Evolutionary conservation across 2,797 vertebrate species (phyloP).

Genomic region (Poeciliopsis paucimaculata): DNA sequence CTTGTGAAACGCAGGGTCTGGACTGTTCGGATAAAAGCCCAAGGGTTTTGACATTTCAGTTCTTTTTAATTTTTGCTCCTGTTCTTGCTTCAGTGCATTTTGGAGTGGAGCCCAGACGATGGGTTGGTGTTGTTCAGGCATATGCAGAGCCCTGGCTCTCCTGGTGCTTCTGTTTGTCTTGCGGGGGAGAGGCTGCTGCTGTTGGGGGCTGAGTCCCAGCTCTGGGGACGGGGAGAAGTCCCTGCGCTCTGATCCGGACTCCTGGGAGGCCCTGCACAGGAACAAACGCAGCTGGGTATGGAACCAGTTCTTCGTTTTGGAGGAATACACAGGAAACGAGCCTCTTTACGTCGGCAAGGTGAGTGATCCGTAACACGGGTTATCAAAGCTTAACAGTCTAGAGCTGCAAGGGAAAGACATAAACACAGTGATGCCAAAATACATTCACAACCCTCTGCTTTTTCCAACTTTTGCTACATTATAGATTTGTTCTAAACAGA

Average conservation of each 20-base stretch:
- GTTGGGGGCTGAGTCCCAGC: conserved; percentile 71
- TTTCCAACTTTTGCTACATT: not conserved
- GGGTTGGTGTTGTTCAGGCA: conserved; percentile 81
- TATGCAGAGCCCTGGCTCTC: conserved; percentile 79
- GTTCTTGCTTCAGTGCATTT: conserved; percentile 57
- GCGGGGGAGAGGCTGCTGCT: conserved; percentile 83
- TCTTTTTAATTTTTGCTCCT: conserved; percentile 36
- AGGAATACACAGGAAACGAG: conserved; percentile 96
- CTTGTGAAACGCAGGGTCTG: conserved; percentile 63
- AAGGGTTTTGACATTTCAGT: conserved; percentile 74
- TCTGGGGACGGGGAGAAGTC: conserved; percentile 68
- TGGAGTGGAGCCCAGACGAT: conserved; percentile 79
- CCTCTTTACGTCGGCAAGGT: conserved; percentile 98
- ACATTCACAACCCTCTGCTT: not conserved
- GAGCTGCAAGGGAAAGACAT: not conserved
- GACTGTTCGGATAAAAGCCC: conserved; percentile 71
- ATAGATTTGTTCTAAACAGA: not conserved
- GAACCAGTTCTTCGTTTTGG: conserved; percentile 99
- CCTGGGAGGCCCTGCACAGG: conserved; percentile 81
- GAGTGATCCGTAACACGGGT: conserved; percentile 64
- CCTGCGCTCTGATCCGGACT: conserved; percentile 63
- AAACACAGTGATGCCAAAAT: not conserved
- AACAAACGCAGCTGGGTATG: conserved; percentile 98
- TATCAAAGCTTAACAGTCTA: conserved; percentile 11
- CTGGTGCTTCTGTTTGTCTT: conserved; percentile 86